Conservation (phyloP, 2,888 invertebrate genomes). For the Chouioia cunea region DNA sequence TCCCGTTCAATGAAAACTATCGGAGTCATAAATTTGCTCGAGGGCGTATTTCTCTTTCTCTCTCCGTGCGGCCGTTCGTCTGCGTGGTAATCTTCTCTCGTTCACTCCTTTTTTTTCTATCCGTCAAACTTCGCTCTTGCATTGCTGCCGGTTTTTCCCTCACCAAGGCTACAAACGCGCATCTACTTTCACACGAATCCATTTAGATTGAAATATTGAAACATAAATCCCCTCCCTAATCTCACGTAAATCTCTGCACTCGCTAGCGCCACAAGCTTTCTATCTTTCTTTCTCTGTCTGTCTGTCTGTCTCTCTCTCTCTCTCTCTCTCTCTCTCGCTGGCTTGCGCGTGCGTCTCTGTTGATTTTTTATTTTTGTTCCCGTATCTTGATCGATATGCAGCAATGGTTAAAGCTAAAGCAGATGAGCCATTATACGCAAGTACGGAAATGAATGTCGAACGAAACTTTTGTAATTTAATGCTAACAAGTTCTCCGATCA, state of each 20-base stretch:
- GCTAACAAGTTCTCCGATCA: constrained; percentile 19
- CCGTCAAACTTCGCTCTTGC: constrained; percentile 24
- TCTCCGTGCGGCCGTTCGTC: constrained; percentile 30
- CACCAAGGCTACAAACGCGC: background rate
- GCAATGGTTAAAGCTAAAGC: background rate
- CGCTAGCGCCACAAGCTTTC: constrained; percentile 20
- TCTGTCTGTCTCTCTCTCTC: constrained; percentile 4
- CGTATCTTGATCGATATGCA: constrained; percentile 25
- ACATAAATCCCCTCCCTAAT: constrained; percentile 44
- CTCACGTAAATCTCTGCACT: constrained; percentile 38
- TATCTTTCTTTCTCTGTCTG: constrained; percentile 12
- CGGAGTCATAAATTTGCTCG: constrained; percentile 49
- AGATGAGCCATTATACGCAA: background rate
- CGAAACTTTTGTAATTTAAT: constrained; percentile 20
- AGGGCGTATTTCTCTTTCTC: constrained; percentile 39
- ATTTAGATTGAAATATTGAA: constrained; percentile 43
- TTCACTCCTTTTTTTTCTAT: constrained; percentile 19
- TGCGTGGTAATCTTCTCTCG: constrained; percentile 36
- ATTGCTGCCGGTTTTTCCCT: background rate
- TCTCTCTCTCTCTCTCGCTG: background rate
- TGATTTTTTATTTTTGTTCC: no score
- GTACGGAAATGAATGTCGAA: constrained; percentile 30
- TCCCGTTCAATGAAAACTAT: constrained; percentile 51
- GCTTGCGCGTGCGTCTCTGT: no score
- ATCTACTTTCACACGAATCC: constrained; percentile 37